phyloP scores from a whole-genome alignment of 2,888 invertebrate species.

The Busseola fusca region DNA sequence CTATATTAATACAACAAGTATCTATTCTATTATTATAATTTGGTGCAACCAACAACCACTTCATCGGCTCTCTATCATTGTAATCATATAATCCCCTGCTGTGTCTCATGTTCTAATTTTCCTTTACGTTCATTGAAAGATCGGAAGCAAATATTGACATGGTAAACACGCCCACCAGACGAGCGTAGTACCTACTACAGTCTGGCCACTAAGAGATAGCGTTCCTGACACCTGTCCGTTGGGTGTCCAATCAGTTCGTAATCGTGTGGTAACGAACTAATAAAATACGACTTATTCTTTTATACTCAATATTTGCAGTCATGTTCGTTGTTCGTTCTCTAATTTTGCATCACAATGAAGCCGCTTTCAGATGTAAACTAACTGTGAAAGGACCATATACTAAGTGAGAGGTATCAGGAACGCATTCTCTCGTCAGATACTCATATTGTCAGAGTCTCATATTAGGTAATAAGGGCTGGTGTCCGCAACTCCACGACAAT shows the following conservation, averaged over 20 bases:
- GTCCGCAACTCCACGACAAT: too few relatives aligned
- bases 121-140: neutral
- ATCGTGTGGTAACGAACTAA: too few relatives aligned
- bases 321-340: too few relatives aligned
- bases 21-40: neutral
- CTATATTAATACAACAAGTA: too few relatives aligned
- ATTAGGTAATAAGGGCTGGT: too few relatives aligned
- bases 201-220: neutral
- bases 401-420: neutral
- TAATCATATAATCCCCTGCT: constrained; percentile 15
- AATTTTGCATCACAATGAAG: too few relatives aligned
- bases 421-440: neutral
- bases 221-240: neutral
- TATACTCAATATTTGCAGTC: too few relatives aligned
- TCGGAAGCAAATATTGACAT: neutral
- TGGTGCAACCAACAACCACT: neutral
- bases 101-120: neutral
- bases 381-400: neutral
- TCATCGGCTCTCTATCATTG: neutral
- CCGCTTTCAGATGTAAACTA: too few relatives aligned
- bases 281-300: too few relatives aligned
- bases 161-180: neutral
- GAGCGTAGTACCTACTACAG: neutral
- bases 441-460: too few relatives aligned
- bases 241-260: too few relatives aligned